Conservation (phyloP, 2,888 invertebrate genomes). For the Andrena chrysosceles region DNA sequence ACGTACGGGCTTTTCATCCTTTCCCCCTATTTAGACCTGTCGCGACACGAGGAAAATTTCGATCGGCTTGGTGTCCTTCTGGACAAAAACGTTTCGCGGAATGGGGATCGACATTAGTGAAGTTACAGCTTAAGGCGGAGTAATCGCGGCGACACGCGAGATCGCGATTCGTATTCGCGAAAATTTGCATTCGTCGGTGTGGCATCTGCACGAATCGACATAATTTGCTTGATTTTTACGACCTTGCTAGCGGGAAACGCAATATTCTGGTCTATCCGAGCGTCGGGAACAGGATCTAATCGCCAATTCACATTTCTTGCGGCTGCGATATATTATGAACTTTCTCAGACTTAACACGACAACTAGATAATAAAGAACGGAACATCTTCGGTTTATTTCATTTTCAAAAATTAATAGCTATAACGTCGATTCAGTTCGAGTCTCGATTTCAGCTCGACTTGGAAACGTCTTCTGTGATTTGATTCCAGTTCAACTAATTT, state of each 20-base stretch:
- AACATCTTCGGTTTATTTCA: too few relatives aligned
- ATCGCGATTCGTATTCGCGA: slow-evolving; percentile 2
- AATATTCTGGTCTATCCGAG: not conserved
- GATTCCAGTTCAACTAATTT: too few relatives aligned
- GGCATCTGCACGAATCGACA: slow-evolving; percentile 1
- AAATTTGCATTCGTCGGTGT: slow-evolving; percentile 18
- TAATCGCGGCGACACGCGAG: slow-evolving; percentile 11
- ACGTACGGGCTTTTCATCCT: too few relatives aligned
- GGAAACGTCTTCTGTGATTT: too few relatives aligned
- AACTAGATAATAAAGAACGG: too few relatives aligned
- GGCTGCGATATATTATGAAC: not conserved
- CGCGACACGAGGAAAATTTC: not conserved
- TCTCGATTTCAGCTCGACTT: too few relatives aligned
- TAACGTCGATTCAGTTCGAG: too few relatives aligned
- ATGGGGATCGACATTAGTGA: not conserved
- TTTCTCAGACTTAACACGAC: not conserved
- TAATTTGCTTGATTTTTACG: slow-evolving; percentile 29
- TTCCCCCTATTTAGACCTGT: too few relatives aligned
- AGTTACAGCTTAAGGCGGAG: slow-evolving; percentile 3
- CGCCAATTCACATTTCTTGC: not conserved
- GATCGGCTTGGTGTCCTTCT: not conserved
- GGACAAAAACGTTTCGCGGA: not conserved
- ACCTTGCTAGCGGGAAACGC: slow-evolving; percentile 13
- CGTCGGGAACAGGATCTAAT: not conserved
- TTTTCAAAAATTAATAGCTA: too few relatives aligned